A percentile compares a stretch with the other conserved stretches of the same genome.
Conservation (phyloP, 2,888 invertebrate genomes). For the Tipula confusa region DNA sequence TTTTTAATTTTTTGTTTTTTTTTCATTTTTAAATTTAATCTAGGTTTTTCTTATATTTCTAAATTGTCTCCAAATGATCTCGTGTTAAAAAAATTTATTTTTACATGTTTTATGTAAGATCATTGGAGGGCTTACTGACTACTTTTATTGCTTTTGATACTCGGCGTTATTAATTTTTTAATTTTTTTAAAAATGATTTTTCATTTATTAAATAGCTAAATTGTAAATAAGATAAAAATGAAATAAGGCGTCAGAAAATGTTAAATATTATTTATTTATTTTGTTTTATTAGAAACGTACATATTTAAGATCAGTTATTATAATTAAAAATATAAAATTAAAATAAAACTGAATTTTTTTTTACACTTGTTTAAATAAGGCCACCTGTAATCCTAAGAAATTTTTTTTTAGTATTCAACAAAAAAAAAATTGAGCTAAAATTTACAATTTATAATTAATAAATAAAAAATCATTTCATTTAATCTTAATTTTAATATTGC, state of each 20-base stretch:
- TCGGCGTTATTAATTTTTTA: constrained; percentile 38
- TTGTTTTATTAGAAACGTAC: not conserved
- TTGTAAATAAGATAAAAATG: not conserved
- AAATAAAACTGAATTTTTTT: not conserved
- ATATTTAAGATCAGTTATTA: not conserved
- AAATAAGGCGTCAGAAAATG: not conserved
- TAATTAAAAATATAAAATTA: not conserved
- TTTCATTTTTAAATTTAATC: constrained; percentile 13
- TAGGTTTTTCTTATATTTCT: not conserved
- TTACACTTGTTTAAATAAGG: not conserved
- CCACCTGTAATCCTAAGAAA: constrained; percentile 1
- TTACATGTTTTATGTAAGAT: constrained; percentile 28
- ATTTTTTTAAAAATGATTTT: not conserved
- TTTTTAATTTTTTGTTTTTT: too few species aligned
- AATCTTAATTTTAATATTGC: constrained; percentile 4
- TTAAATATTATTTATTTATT: not conserved
- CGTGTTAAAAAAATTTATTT: constrained; percentile 27
- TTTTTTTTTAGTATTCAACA: not conserved
- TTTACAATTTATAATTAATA: not conserved
- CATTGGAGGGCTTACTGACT: constrained; percentile 36
- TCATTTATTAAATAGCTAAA: not conserved
- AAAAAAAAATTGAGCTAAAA: not conserved
- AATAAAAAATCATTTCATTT: constrained; percentile 12
- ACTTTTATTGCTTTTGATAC: constrained; percentile 52
- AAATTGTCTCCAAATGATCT: not conserved